Conservation (phyloP, 2,797 vertebrate genomes). For the Mormyrops boulengeri region DNA sequence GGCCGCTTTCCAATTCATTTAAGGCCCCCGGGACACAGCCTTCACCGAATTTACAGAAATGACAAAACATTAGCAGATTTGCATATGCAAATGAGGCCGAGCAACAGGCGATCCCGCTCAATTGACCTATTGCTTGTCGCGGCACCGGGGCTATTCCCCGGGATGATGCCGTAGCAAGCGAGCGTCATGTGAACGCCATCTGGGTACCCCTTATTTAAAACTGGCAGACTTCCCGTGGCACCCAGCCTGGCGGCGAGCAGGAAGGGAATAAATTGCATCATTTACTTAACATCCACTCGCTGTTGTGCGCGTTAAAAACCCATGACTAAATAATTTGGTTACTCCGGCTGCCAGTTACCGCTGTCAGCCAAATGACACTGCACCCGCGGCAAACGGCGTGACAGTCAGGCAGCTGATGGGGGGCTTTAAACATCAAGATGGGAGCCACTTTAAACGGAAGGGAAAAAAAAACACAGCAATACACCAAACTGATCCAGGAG, state of each 20-base stretch:
- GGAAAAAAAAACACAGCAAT: background rate
- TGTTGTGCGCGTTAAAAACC: constrained; percentile 83
- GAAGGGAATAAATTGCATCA: constrained; percentile 94
- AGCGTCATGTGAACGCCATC: constrained; percentile 87
- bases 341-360: constrained; percentile 78
- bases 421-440: constrained; percentile 35
- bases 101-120: constrained; percentile 81
- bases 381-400: constrained; percentile 47
- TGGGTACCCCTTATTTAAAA: constrained; percentile 96
- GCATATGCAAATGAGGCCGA: constrained; percentile 72
- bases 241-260: constrained; percentile 83
- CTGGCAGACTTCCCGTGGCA: constrained; percentile 86
- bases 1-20: constrained; percentile 73
- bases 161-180: constrained; percentile 83
- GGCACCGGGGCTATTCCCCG: constrained; percentile 78
- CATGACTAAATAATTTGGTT: constrained; percentile 91
- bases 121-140: constrained; percentile 81
- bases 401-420: constrained; percentile 52
- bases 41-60: constrained; percentile 72
- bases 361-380: constrained; percentile 71
- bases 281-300: constrained; percentile 96
- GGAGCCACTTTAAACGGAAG: constrained; percentile 30
- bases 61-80: constrained; percentile 79
- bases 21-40: constrained; percentile 69
- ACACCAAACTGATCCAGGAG: constrained; percentile 43